These are phyloP conservation scores for Temnothorax ravouxi DNA, from an alignment of 2,888 invertebrate species.

Conservation along the genomic window DNA sequence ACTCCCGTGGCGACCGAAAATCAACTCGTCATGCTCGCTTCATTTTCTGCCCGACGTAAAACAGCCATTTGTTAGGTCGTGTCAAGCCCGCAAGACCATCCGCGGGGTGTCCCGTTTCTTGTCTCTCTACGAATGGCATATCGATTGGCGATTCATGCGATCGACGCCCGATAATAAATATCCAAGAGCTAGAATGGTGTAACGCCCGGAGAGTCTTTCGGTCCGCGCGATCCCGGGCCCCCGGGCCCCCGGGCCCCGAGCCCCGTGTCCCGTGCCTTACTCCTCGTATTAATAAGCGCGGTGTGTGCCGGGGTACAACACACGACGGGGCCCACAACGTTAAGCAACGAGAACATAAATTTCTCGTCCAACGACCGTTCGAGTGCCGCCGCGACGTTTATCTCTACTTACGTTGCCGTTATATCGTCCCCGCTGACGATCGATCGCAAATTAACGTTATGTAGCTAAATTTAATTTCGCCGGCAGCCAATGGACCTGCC, in stretches of 20 bases:
- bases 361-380: conserved; percentile 46
- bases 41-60: conserved; percentile 86
- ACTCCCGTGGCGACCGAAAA: conserved; percentile 82
- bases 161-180: conserved; percentile 83
- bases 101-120: conserved; percentile 82
- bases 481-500: conserved; percentile 35
- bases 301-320: conserved; percentile 17
- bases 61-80: conserved; percentile 86
- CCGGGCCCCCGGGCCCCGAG: conserved; percentile 38
- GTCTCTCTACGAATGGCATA: conserved; percentile 80
- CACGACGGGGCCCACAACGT: conserved; percentile 33
- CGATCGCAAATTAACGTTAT: conserved; percentile 52
- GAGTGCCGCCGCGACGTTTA: conserved; percentile 53
- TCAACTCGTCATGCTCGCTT: conserved; percentile 86
- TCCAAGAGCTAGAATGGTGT: conserved; percentile 74
- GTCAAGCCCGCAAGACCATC: conserved; percentile 83
- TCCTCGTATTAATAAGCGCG: conserved; percentile 72
- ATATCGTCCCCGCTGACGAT: conserved; percentile 47
- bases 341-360: conserved; percentile 57
- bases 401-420: conserved; percentile 56
- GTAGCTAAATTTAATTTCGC: conserved; percentile 36
- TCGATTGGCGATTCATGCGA: conserved; percentile 86
- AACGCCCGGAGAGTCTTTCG: conserved; percentile 63
- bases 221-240: conserved; percentile 48
- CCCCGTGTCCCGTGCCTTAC: conserved; percentile 58